Conservation (phyloP, 2,888 invertebrate genomes). For the Hecatera dysodea region DNA sequence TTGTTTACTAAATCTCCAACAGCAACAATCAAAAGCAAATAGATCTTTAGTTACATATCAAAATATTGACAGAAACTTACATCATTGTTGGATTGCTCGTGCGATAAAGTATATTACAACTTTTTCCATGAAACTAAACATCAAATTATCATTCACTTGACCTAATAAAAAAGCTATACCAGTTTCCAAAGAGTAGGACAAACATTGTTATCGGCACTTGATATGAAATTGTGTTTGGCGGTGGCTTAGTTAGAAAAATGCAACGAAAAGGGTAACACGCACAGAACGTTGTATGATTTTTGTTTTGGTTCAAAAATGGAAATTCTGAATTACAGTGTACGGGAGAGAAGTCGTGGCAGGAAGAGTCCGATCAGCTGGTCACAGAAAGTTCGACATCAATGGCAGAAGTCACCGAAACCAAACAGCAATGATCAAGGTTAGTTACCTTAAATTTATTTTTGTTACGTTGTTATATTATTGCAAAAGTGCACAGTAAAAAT, state of each 20-base stretch:
- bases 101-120: conserved; percentile 33
- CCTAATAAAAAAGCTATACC: conserved; percentile 71
- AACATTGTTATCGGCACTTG: conserved; percentile 82
- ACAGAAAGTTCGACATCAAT: conserved; percentile 92
- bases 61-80: conserved; percentile 36
- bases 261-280: conserved; percentile 44
- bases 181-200: conserved; percentile 79
- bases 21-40: conserved; percentile 9
- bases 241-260: conserved; percentile 69
- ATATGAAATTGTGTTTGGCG: conserved; percentile 71
- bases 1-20: conserved; percentile 6
- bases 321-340: conserved; percentile 86
- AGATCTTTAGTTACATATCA: conserved; percentile 14
- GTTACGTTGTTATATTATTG: not conserved
- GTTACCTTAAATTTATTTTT: conserved; percentile 24
- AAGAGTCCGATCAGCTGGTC: conserved; percentile 92
- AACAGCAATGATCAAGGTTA: conserved; percentile 81
- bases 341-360: conserved; percentile 88
- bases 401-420: conserved; percentile 89
- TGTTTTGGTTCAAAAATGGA: conserved; percentile 65
- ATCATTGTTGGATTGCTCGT: conserved; percentile 25
- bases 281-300: conserved; percentile 7
- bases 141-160: conserved; percentile 64
- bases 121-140: conserved; percentile 45
- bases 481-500: not conserved